Conservation (phyloP, 2,888 invertebrate species). For the Morpho achilles region DNA sequence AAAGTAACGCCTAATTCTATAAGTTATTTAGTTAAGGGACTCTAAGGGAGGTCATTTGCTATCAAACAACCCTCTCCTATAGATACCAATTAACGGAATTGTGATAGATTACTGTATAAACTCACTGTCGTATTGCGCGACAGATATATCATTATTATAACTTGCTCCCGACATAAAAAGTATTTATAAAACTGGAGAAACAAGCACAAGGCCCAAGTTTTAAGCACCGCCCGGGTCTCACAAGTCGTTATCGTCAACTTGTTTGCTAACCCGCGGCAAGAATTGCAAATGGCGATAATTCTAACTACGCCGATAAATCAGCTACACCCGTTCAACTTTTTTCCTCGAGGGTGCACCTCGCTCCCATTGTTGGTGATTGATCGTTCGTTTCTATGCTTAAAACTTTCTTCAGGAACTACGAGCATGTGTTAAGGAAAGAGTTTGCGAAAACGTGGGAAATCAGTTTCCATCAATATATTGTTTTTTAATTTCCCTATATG, state of each 20-base stretch:
- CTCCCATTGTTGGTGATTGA: conserved; percentile 70
- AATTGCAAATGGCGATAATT: conserved; percentile 79
- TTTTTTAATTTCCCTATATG: conserved; percentile 35
- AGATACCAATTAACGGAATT: too few relatives aligned
- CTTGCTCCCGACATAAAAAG: too few relatives aligned
- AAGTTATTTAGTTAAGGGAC: too few relatives aligned
- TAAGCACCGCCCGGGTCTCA: conserved; percentile 28
- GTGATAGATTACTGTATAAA: too few relatives aligned
- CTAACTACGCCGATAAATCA: conserved; percentile 76
- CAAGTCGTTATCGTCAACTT: conserved; percentile 64
- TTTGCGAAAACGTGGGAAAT: conserved; percentile 36
- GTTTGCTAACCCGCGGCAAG: conserved; percentile 63
- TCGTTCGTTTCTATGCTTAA: conserved; percentile 58
- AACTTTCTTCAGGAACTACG: conserved; percentile 41
- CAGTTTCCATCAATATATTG: conserved; percentile 39
- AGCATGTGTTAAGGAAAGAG: conserved; percentile 58
- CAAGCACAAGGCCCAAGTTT: conserved; percentile 1
- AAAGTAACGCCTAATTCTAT: too few relatives aligned
- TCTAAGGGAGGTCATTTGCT: too few relatives aligned
- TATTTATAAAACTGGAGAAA: too few relatives aligned
- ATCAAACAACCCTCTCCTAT: too few relatives aligned
- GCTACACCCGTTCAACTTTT: conserved; percentile 65
- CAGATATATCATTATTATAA: too few relatives aligned
- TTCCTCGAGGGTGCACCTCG: conserved; percentile 64
- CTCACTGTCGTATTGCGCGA: too few relatives aligned